Percentiles rank a stretch among this genome's conserved stretches.
phyloP scores from a whole-genome alignment of 2,113 vertebrate species.

The Tichodroma muraria region DNA sequence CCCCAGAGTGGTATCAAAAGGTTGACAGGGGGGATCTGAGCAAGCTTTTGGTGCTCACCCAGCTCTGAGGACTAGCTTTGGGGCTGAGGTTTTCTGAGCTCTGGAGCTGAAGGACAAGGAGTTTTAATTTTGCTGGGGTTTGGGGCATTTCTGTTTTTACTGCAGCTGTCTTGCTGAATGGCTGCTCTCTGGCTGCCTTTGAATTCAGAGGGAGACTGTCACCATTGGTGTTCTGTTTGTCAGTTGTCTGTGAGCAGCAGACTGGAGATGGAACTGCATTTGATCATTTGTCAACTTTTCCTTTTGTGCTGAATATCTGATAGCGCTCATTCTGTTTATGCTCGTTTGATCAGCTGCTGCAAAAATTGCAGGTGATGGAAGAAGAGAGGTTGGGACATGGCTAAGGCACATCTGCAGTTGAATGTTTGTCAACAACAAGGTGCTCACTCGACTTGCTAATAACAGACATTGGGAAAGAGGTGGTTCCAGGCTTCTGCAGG shows the following conservation, averaged over 20 bases:
- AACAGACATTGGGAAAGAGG: neutral
- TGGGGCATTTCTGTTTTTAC: neutral
- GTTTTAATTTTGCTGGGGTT: neutral
- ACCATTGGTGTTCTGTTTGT: neutral
- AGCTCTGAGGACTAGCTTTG: neutral
- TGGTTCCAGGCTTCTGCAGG: neutral
- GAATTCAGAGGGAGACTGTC: neutral
- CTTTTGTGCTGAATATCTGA: constrained; percentile 19
- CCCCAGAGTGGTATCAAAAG: neutral
- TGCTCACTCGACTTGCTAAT: neutral
- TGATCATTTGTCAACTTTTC: constrained; percentile 37
- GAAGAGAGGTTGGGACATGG: neutral
- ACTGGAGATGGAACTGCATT: neutral
- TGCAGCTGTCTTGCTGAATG: neutral
- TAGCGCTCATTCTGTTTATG: neutral
- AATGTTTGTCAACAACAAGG: constrained; percentile 29
- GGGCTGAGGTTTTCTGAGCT: neutral
- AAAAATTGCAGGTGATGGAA: constrained; percentile 14
- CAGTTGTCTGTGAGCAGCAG: neutral
- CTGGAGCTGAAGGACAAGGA: neutral
- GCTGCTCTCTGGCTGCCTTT: neutral
- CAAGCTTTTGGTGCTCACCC: neutral
- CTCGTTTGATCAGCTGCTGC: neutral
- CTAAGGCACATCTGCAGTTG: neutral
- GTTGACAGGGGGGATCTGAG: neutral